Evolutionary conservation across 2,113 vertebrate species (phyloP), one percentile per base, ranked within the genome.

Genomic region (Ochotona curzoniae): DNA sequence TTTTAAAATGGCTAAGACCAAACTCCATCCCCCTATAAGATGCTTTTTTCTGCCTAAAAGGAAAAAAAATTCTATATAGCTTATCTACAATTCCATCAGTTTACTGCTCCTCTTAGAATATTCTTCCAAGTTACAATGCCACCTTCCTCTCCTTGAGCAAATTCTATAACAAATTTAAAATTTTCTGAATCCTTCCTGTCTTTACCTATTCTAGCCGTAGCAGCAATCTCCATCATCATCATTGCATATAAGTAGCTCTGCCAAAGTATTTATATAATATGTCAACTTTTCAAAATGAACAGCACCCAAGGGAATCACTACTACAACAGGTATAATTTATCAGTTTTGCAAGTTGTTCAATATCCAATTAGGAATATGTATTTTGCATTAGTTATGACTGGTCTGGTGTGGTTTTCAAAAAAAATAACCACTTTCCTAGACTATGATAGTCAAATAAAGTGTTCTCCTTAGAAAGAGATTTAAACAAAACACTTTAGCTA

Each of bases 341-440:
- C 63, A 32, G 64, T 81, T 91, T 75, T 91, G 54, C 70, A 84
- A 11, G 21, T 81, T 47, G 63, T 49, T 84, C 67, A 73, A 18
- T 47, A 38, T 51, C 51, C 38, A 51, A 54, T 51, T 67, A 86
- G 91, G n/a, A 92, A 49, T 28, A 5, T 32, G 28, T 18, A 6
- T 57, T 88, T 82, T 61, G 14, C 20, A 38, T 73, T 73, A 57
- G n/a, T 47, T 89, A 8, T 74, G 57, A 71, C 47, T 38, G 8
- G 25, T 51, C 78, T 83, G 25, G 1, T 14, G 15, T 17, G 49
- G 7, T 63, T 32, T 60, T 83, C 63, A 74, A 74, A 49, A 74
- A 86, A 95, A 79, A 92, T 7, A 14, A 26, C 32, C 83, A 35
- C 18, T 61, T 89, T 87, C 75, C 60, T 47, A 83, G 57, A 30